Evolutionary conservation across 2,888 invertebrate species (phyloP).

Genomic region (Heliconius aoede): DNA sequence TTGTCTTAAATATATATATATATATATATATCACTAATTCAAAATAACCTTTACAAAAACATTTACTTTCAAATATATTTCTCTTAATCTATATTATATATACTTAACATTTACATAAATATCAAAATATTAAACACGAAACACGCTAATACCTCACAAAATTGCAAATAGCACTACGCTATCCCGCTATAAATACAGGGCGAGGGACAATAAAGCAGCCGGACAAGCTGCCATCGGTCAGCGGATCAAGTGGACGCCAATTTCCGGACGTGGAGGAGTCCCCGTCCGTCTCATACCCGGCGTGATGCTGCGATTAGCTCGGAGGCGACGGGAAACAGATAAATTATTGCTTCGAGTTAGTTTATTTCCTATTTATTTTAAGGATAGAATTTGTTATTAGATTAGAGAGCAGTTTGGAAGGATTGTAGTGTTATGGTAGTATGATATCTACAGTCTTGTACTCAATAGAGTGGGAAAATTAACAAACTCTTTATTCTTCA

Average conservation of each 20-base stretch:
- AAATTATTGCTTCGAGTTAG: background rate
- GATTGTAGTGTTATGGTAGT: background rate
- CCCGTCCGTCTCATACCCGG: slow-evolving; percentile 31
- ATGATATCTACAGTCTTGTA: too few relatives aligned
- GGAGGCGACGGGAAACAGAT: slow-evolving; percentile 14
- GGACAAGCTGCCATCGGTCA: slow-evolving; percentile 46
- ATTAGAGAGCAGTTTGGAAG: background rate
- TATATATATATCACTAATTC: too few relatives aligned
- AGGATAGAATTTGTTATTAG: background rate
- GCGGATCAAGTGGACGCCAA: slow-evolving; percentile 50
- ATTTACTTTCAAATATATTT: too few relatives aligned
- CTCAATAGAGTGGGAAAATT: too few relatives aligned
- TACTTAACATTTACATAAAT: background rate
- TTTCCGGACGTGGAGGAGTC: slow-evolving; percentile 50
- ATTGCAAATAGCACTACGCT: slow-evolving; percentile 14
- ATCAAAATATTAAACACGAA: slow-evolving; percentile 10
- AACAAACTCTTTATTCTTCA: too few relatives aligned
- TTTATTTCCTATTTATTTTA: slow-evolving; percentile 3
- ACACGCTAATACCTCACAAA: background rate
- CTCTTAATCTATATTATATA: too few relatives aligned
- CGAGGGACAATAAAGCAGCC: slow-evolving; percentile 45
- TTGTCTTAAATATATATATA: too few relatives aligned
- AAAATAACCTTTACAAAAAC: too few relatives aligned
- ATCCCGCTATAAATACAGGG: slow-evolving; percentile 40
- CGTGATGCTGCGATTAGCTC: slow-evolving; percentile 34